phyloP scores from a whole-genome alignment of 2,797 vertebrate genomes.

The Hypotaenidia philippensis region DNA sequence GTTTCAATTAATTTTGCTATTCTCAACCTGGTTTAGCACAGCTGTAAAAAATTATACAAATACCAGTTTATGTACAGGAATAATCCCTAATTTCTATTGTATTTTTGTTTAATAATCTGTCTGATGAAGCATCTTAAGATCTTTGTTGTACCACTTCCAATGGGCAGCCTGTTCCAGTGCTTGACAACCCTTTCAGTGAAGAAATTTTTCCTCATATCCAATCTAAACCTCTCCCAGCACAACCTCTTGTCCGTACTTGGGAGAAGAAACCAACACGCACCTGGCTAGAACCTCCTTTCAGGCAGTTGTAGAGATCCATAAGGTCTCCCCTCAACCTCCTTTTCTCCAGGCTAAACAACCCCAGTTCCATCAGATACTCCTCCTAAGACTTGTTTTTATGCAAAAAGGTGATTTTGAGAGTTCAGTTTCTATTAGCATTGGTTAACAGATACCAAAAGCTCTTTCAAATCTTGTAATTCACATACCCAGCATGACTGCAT shows the following conservation, averaged over 20 bases:
- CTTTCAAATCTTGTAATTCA: not conserved
- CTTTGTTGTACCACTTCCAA: not conserved
- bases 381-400: not conserved
- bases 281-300: rapidly evolving
- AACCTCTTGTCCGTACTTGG: not conserved
- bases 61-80: not conserved
- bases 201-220: not conserved
- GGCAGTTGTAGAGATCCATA: rapidly evolving
- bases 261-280: not conserved
- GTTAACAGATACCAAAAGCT: not conserved
- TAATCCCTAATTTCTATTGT: not conserved
- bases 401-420: not conserved
- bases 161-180: not conserved
- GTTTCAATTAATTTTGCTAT: not conserved
- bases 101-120: not conserved
- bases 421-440: not conserved
- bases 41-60: not conserved
- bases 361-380: not conserved
- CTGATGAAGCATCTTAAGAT: not conserved
- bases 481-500: not conserved
- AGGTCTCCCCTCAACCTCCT: not conserved
- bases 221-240: not conserved
- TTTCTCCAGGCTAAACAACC: not conserved
- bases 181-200: not conserved
- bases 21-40: not conserved